Base-by-base conservation (phyloP, 2,888 invertebrate species). In the Xanthorhoe designata region DNA sequence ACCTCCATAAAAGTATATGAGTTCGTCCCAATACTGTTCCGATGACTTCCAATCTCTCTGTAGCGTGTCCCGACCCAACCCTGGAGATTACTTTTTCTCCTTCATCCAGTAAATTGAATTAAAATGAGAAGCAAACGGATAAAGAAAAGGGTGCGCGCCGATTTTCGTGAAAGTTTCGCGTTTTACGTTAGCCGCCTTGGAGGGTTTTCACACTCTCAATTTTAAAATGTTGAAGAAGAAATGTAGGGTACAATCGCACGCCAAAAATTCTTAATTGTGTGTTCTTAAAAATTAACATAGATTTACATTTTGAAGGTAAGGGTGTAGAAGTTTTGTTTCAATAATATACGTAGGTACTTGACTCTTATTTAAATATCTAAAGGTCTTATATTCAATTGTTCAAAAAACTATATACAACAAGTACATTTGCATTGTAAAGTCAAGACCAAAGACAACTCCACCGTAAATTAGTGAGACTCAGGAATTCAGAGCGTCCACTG, bases 41-140 rank as follows among this genome's bases (percentile, higher is more conserved):
- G 88, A 91, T 90, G 92, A 91, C 90, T 91, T 91, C 91, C 92
- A 91, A 92, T 91, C 90, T 90, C 89, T 89, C 87, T 81, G 87
- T 85, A 88, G 85, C 89, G 83, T 80, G 86, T 88, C 88, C 87
- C 88, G 86, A 89, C 91, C 92, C 89, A 83, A 90, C 91, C 91
- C 89, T 82, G 86, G 82, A 91, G 89, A 91, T 91, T 91, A 91
- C 92, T 89, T 91, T 91, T 90, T 90, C 88, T 87, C 88, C 90
- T 85, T 88, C 90, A 91, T 91, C 89, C 89, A 88, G 86, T 89
- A 90, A 90, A 92, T 92, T 92, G 92, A 91, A 91, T 92, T 91
- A 90, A 91, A 92, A 91, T 89, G 90, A 89, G 89, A 88, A 89
- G 88, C 85, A 87, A 91, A 89, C 88, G 88, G 87, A 87, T 88